phyloP scores from a whole-genome alignment of 1,140 invertebrate genomes.

The Homalodisca vitripennis region DNA sequence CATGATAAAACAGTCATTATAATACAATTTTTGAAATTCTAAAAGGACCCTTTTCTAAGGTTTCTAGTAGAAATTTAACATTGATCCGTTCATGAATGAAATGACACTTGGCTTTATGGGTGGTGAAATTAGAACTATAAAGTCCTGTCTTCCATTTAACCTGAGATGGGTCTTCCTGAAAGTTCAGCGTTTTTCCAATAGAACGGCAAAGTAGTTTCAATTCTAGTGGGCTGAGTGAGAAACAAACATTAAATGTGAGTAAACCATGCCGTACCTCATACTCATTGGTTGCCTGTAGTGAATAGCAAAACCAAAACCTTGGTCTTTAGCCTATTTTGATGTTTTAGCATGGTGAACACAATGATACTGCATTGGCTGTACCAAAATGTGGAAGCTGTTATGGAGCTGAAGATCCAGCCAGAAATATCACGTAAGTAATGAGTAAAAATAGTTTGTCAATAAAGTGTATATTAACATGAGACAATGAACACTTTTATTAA shows the following conservation, averaged over 20 bases:
- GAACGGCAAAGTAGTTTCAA: neutral
- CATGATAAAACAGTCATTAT: too few species aligned
- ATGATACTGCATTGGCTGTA: slow-evolving; percentile 49
- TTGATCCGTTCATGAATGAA: too few species aligned
- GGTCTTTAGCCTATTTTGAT: neutral
- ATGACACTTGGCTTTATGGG: too few species aligned
- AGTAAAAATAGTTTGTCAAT: neutral
- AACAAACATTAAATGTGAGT: neutral
- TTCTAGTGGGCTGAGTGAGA: too few species aligned
- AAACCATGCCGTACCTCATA: neutral
- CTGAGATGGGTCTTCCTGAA: too few species aligned
- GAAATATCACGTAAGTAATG: slow-evolving; percentile 38
- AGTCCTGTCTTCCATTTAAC: too few species aligned
- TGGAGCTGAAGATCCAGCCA: slow-evolving; percentile 68
- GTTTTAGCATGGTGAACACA: slow-evolving; percentile 35
- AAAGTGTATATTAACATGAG: neutral
- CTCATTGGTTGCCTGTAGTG: neutral
- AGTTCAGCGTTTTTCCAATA: neutral
- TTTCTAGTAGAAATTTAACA: too few species aligned
- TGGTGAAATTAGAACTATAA: too few species aligned
- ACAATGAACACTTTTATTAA: neutral
- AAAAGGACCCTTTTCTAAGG: too few species aligned
- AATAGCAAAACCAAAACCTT: neutral
- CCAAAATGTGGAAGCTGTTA: slow-evolving; percentile 72
- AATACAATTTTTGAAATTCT: too few species aligned